phyloP scores from a whole-genome alignment of 2,113 vertebrate genomes.

The Poeciliopsis turrubarensis region DNA sequence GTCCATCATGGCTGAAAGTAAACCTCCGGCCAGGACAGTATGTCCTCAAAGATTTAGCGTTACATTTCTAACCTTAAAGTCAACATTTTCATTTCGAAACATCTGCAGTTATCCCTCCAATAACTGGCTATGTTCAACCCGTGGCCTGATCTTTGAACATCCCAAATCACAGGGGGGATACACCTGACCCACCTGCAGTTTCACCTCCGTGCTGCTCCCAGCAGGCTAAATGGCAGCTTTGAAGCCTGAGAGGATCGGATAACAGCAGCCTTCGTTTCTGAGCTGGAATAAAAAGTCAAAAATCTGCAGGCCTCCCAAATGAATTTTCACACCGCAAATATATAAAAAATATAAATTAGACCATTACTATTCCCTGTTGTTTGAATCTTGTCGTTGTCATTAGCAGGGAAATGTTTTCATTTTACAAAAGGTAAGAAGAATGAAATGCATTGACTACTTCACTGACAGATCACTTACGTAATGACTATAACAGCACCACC shows the following conservation, averaged over 20 bases:
- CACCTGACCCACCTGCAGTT: neutral
- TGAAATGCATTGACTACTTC: neutral
- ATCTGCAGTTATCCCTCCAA: neutral
- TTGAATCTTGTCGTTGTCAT: no score
- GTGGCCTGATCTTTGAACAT: constrained; percentile 28
- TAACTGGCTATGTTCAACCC: neutral
- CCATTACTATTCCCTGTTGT: no score
- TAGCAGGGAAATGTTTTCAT: no score
- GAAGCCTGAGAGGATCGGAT: constrained; percentile 30
- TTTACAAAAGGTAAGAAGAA: neutral
- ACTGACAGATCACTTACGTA: neutral
- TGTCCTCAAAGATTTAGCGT: neutral
- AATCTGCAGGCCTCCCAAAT: neutral
- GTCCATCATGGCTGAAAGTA: neutral
- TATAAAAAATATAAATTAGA: no score
- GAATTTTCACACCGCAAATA: neutral
- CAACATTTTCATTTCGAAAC: neutral
- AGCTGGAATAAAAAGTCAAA: neutral
- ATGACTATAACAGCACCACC: neutral
- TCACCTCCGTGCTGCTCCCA: constrained; percentile 4
- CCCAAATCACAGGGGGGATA: constrained; percentile 15
- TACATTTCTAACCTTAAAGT: neutral
- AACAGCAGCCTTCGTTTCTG: constrained; percentile 7
- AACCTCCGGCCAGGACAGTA: neutral
- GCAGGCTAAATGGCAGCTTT: constrained; percentile 40